A percentile compares a stretch with the other conserved stretches of the same genome.
Conservation (phyloP, 1,140 invertebrate genomes). For the Phocides pigmalion region DNA sequence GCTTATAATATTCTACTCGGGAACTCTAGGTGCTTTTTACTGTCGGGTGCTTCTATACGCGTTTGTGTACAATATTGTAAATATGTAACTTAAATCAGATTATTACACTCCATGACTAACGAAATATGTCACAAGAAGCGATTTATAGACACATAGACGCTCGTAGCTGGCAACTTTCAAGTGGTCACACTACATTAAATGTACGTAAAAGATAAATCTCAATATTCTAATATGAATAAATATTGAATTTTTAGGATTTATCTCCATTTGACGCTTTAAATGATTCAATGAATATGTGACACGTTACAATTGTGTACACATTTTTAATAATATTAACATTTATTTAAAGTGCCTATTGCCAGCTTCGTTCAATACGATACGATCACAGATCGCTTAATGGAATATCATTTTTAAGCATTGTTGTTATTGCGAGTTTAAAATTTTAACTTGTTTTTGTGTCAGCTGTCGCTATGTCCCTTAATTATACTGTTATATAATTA, state of each 20-base stretch:
- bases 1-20: conserved; percentile 76
- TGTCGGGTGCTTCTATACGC: conserved; percentile 81
- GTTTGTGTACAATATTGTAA: conserved; percentile 77
- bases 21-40: conserved; percentile 81
- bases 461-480: not conserved
- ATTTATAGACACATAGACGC: conserved; percentile 15
- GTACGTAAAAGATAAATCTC: conserved; percentile 19
- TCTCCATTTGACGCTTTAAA: conserved; percentile 21
- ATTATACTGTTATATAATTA: too few species aligned
- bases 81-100: conserved; percentile 71
- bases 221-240: conserved; percentile 8
- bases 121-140: conserved; percentile 58
- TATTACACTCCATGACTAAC: conserved; percentile 56
- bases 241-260: conserved; percentile 21
- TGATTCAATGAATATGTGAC: conserved; percentile 3
- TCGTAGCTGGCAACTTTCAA: conserved; percentile 14
- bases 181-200: conserved; percentile 9
- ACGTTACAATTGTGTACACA: not conserved
- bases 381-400: conserved; percentile 17
- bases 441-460: conserved; percentile 6
- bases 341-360: conserved; percentile 11
- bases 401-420: conserved; percentile 25
- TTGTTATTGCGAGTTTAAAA: not conserved
- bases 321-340: conserved; percentile 1
- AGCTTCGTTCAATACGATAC: conserved; percentile 16